phyloP scores from a whole-genome alignment of 1,140 invertebrate genomes.

The Dendroctonus ponderosae region DNA sequence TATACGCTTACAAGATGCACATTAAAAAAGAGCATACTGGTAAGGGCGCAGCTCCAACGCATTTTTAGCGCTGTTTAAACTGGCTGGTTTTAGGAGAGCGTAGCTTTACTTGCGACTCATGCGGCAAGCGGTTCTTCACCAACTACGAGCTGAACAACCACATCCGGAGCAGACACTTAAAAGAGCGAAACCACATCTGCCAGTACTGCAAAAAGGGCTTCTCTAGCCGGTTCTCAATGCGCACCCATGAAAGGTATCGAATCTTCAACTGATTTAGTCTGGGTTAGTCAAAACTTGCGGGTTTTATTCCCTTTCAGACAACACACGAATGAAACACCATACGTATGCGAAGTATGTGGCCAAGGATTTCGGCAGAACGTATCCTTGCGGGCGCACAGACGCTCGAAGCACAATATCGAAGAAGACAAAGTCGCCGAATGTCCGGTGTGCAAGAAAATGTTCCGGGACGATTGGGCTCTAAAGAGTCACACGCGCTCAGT shows the following conservation, averaged over 20 bases:
- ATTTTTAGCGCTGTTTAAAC: not conserved
- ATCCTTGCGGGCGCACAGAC: conserved; percentile 39
- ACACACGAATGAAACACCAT: conserved; percentile 41
- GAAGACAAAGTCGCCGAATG: conserved; percentile 37
- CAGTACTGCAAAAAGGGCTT: conserved; percentile 40
- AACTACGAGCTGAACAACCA: conserved; percentile 40
- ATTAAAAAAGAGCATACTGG: conserved; percentile 41
- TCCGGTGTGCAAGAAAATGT: conserved; percentile 38
- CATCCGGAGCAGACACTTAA: conserved; percentile 40
- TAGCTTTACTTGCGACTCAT: conserved; percentile 40
- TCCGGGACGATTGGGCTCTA: conserved; percentile 32
- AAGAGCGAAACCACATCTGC: conserved; percentile 39
- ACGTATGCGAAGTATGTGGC: conserved; percentile 40
- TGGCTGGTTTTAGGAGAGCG: conserved; percentile 34
- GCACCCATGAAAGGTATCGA: conserved; percentile 36
- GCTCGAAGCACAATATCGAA: conserved; percentile 40
- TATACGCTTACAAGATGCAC: conserved; percentile 35
- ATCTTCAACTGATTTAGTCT: not conserved
- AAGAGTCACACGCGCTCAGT: conserved; percentile 34
- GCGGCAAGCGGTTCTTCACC: conserved; percentile 42
- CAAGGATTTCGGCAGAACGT: conserved; percentile 43
- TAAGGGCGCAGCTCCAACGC: not conserved
- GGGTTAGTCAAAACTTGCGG: not conserved
- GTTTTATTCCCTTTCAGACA: conserved; percentile 23
- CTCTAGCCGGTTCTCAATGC: conserved; percentile 36